Base-by-base conservation (phyloP, 2,888 invertebrate species). In the Subacronicta megacephala region DNA sequence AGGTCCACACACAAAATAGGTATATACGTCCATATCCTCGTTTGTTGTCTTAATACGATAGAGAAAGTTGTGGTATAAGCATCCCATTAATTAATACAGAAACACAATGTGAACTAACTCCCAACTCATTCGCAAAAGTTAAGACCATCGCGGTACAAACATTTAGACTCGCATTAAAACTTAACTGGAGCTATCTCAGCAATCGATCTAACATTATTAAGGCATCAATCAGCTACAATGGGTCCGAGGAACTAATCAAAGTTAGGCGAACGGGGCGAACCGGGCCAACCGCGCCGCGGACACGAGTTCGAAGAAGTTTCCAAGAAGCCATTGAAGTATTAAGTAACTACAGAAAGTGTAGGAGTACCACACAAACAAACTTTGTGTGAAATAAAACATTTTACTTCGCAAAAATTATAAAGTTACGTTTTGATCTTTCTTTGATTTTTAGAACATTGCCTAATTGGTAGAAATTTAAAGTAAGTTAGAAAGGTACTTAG, bases 171-270 rank as follows among this genome's bases (percentile, higher is more conserved):
- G 55, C 35, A 58, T 15, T 49, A 57, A 71, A 71, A 65, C 26
- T 70, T 33, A 44, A 47, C 26, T n/a, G 50, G 41, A 29, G 43
- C 10, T 54, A 75, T 66, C 62, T 43, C 16, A 62, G 37, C 62
- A 51, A 62, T 72, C 55, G 47, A 75, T 72, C 72, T 66, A 44
- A 47, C 57, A 41, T 61, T 71, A 72, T 75, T 71, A 66, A 58
- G 52, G 44, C 56, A 56, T 71, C 75, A 62, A 66, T 72, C 71
- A 51, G 40, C 46, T 47, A 72, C 66, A 59, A 58, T 47, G 15
- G 47, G 35, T 12, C 17, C 36, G 29, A 41, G 6, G 40, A 72
- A 72, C 62, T 75, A 72, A 75, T 72, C 55, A 54, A 71, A 72
- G 23, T 72, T 54, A 18, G 37, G 16, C 15, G 9, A 7, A 49